phyloP scores from a whole-genome alignment of 2,113 vertebrate genomes.

The Phasianus colchicus region DNA sequence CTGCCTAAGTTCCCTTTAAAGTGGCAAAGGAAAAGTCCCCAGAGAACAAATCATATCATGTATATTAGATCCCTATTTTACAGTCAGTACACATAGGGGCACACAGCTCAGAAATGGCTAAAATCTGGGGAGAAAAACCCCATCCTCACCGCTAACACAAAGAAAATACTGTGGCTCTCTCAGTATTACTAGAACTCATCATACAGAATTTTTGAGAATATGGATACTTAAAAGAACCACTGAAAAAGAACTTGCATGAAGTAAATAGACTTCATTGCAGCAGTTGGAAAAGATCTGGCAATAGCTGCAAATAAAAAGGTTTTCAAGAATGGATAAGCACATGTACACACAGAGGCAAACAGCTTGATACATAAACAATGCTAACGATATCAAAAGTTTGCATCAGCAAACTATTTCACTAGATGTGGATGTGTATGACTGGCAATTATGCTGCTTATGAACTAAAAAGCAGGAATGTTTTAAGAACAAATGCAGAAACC shows the following conservation, averaged over 20 bases:
- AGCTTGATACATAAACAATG: background rate
- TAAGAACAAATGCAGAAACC: background rate
- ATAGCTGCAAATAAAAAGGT: background rate
- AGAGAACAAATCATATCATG: background rate
- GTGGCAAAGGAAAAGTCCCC: background rate
- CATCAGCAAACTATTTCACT: background rate
- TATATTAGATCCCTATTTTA: background rate
- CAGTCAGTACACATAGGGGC: background rate
- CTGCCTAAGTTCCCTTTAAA: background rate
- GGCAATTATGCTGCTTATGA: background rate
- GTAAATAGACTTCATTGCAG: background rate
- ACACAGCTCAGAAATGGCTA: background rate
- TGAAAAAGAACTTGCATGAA: background rate
- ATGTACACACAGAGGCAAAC: no score
- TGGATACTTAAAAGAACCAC: background rate
- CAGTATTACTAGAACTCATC: background rate
- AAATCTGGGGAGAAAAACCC: background rate
- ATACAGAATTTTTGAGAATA: background rate
- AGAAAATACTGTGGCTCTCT: background rate
- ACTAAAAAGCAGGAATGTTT: background rate
- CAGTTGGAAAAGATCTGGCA: background rate
- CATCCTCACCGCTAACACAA: background rate
- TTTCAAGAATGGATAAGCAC: background rate
- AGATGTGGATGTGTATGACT: background rate
- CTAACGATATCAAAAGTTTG: background rate